Base-by-base conservation (phyloP, 2,113 vertebrate genomes). In the Cynopterus brachyotis region DNA sequence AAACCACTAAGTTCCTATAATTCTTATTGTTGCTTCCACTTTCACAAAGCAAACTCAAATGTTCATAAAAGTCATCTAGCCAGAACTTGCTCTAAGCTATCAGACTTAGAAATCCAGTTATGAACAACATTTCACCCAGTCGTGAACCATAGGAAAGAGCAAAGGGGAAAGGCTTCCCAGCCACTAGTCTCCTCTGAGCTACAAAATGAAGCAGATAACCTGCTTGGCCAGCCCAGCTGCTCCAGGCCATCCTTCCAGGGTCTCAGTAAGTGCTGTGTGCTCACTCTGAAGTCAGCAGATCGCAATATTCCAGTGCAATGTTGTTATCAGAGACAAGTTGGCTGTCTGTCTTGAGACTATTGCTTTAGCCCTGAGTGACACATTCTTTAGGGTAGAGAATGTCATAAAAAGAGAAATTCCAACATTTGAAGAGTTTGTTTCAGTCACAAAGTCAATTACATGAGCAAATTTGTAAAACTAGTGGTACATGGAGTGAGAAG, bases 41-140 rank as follows among this genome's bases (percentile, higher is more conserved):
- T 96, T 88, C 50, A 85, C 28, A 62, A 95, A 97, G 42, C 90
- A 95, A 97, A 91, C 11, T n/a, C 17, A 76, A 96, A 92, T 67
- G 50, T 73, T 59, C 42, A 53, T 89, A 75, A 59, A 97, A 83
- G 45, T 83, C 55, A 82, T 59, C 81, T 78, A 30, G 47, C 53
- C 90, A 93, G 93, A 96, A 85, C 42, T 78, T 60, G 28, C 66
- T 91, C 81, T 73, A 76, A 73, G 62, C 40, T 75, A 50, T 89
- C 35, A 81, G 24, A 92, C 78, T 96, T 76, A 82, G 62, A 96
- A 81, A 92, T 89, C 28, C 40, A 32, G 26, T 60, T 72, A 16
- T 26, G 45, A 81, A 32, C 53, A 94, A 47, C n/a, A 90, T 76
- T 80, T 91, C 28, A 53, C 62, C 72, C 69, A 20, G 24, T 67